These are phyloP conservation scores for Phrynosoma platyrhinos DNA, from an alignment of 2,113 vertebrate genomes.

Conservation along the genomic window DNA sequence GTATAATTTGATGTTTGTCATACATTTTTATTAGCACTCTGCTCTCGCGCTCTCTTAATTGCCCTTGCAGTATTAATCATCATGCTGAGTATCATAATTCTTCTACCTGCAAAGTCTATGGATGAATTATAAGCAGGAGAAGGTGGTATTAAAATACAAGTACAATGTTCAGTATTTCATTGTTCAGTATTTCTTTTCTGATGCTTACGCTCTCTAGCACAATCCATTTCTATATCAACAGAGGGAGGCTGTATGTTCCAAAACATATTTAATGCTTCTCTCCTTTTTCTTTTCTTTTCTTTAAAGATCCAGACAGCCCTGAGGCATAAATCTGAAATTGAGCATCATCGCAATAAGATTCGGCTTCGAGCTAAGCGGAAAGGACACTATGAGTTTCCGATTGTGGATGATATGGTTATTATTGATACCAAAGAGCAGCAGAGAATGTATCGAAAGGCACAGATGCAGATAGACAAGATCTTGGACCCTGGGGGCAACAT, in stretches of 20 bases:
- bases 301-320: constrained; percentile 91
- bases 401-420: constrained; percentile 89
- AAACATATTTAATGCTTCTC: background rate
- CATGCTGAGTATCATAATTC: background rate
- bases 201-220: constrained; percentile 7
- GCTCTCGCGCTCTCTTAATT: constrained; percentile 40
- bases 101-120: constrained; percentile 23
- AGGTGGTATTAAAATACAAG: constrained; percentile 23
- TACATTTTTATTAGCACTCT: constrained; percentile 54
- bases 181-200: constrained; percentile 16
- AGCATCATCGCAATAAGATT: constrained; percentile 98
- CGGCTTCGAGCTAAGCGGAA: constrained; percentile 95
- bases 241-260: constrained; percentile 35
- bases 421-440: constrained; percentile 89
- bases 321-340: constrained; percentile 97
- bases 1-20: constrained; percentile 40
- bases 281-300: background rate
- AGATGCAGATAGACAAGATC: constrained; percentile 98
- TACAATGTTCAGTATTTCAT: background rate
- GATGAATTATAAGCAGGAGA: background rate
- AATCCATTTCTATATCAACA: background rate
- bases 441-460: constrained; percentile 92
- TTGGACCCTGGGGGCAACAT: constrained; percentile 88
- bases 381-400: constrained; percentile 96
- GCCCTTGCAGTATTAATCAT: constrained; percentile 39